Base-by-base conservation (phyloP, 2,113 vertebrate genomes). In the Dermatemys mawii region DNA sequence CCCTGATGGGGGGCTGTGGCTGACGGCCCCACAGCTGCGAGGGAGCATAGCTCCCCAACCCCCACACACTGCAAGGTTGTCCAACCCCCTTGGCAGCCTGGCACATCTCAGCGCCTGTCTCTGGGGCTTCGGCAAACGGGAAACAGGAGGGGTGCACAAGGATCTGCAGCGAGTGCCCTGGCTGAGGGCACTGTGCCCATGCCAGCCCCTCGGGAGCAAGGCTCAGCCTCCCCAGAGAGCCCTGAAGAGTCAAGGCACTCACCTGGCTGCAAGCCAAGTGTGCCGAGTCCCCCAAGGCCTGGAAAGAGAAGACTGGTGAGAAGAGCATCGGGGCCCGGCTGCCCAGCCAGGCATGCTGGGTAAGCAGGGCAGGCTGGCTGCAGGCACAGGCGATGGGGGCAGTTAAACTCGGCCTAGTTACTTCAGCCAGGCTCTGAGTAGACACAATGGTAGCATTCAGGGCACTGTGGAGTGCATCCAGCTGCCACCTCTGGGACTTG, bases 261-360 rank as follows among this genome's bases (percentile, higher is more conserved):
- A 97, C 97, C 97, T 96, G 96, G 97, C 90, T 93, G 96, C 89
- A 97, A 90, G 12, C 97, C 97, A 88, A 93, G 95, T 22, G 93
- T 67, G 21, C 93, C 96, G 0, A 97, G 88, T 91, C 95, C 98
- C 27, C 88, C 93, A 1, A 98, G 88, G 57, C 96, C 97, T 98
- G 86, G 6, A 78, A 97, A 92, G 49, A 97, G 86, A 95, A 95
- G n/a, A 0, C 73, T 92, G 95, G 11, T 95, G 83, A 94, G 41
- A 38, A 10, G 17, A 41, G 51, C 22, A 11, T 44, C 14, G 27
- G 53, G 9, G 50, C 60, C 46, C 54, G 32, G 11, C 11, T 49
- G 38, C 2, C 1, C 4, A 73, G 46, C 41, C 21, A 51, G 48
- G 53, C 7, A 10, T 16, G 21, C 6, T 10, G 32, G 55, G 10